These are phyloP conservation scores for Dolichoris vasculosae DNA, from an alignment of 1,140 invertebrate genomes.

Conservation along the genomic window DNA sequence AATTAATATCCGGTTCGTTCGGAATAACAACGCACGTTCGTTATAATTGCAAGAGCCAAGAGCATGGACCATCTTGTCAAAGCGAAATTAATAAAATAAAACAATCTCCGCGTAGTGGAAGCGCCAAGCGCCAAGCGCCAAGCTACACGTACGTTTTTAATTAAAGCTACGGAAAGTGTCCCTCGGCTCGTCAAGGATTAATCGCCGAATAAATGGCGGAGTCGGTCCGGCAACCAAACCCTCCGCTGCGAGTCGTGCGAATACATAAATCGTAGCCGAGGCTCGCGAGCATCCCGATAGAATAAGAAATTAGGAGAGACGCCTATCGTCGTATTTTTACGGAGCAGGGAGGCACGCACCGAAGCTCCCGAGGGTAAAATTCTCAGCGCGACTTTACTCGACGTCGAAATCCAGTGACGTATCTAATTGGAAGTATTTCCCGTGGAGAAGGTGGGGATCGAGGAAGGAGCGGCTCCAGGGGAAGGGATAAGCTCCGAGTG, in stretches of 20 bases:
- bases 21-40: not conserved
- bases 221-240: not conserved
- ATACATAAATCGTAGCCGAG: slow-evolving; percentile 35
- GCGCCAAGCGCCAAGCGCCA: not conserved
- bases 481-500: slow-evolving; percentile 60
- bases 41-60: not conserved
- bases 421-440: slow-evolving; percentile 73
- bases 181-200: slow-evolving; percentile 26
- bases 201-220: slow-evolving; percentile 37
- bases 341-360: not conserved
- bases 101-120: not conserved
- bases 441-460: not conserved
- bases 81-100: not conserved
- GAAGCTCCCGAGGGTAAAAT: slow-evolving; percentile 57
- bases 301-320: slow-evolving; percentile 52
- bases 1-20: too few species aligned
- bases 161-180: not conserved
- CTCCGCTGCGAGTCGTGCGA: not conserved
- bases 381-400: slow-evolving; percentile 56
- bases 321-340: slow-evolving; percentile 16
- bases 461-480: slow-evolving; percentile 53
- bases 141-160: slow-evolving; percentile 15
- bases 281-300: slow-evolving; percentile 27
- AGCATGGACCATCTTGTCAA: not conserved
- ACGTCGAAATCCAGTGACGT: slow-evolving; percentile 72